These are phyloP conservation scores for Lithobates pipiens DNA, from an alignment of 2,797 vertebrate genomes.

Conservation along the genomic window DNA sequence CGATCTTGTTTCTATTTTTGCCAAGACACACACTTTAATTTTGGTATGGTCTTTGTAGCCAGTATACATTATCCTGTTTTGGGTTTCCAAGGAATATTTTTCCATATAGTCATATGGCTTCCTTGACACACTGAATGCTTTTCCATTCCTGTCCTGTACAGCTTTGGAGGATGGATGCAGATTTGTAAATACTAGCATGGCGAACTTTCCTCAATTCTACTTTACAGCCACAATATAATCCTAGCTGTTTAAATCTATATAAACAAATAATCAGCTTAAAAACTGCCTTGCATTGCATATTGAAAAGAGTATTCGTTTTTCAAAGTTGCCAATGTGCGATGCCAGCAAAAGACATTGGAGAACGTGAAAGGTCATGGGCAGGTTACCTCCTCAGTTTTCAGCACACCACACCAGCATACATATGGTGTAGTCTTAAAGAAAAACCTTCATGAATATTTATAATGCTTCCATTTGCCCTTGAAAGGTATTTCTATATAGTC, in stretches of 20 bases:
- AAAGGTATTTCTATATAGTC: not conserved
- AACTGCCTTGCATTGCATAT: too few relatives aligned
- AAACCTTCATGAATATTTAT: conserved; percentile 10
- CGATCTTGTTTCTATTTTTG: too few relatives aligned
- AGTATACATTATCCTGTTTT: too few relatives aligned
- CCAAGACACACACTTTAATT: too few relatives aligned
- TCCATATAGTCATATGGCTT: too few relatives aligned
- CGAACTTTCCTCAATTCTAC: not conserved
- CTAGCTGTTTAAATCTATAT: not conserved
- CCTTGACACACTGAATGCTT: too few relatives aligned
- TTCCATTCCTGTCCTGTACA: not conserved
- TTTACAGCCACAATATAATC: not conserved
- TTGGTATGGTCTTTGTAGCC: too few relatives aligned
- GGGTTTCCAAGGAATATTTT: too few relatives aligned
- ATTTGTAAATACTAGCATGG: not conserved
- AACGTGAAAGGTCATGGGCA: conserved; percentile 9
- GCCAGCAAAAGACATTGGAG: not conserved
- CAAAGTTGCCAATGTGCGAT: not conserved
- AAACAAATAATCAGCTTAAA: not conserved
- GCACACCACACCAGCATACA: conserved; percentile 15
- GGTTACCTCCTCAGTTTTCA: conserved; percentile 20
- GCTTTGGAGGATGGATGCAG: not conserved
- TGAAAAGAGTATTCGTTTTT: not conserved
- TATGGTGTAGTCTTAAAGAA: conserved; percentile 5
- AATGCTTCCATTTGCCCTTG: not conserved